A percentile compares a stretch with the other conserved stretches of the same genome.
Evolutionary conservation across 2,113 vertebrate genomes (phyloP).

Genomic region (Nesoenas mayeri): DNA sequence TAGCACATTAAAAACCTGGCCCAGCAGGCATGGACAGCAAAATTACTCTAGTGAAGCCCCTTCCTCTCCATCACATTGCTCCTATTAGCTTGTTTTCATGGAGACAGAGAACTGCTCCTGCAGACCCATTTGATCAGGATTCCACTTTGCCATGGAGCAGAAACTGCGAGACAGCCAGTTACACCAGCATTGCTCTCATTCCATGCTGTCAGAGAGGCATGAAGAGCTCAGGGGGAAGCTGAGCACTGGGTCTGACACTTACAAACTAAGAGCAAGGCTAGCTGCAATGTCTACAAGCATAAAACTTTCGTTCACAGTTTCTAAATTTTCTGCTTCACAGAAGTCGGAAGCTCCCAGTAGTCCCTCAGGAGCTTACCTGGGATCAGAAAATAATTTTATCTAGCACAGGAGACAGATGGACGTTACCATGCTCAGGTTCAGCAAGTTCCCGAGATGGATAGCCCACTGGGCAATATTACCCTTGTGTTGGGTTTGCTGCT

Average conservation of each 20-base stretch:
- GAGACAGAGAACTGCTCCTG: background rate
- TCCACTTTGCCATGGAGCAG: background rate
- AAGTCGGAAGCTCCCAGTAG: background rate
- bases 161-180: background rate
- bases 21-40: background rate
- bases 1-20: background rate
- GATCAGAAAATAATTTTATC: slow-evolving; percentile 13
- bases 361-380: background rate
- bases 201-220: background rate
- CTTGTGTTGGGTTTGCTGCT: background rate
- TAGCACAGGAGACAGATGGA: background rate
- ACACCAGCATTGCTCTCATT: background rate
- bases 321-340: slow-evolving; percentile 26
- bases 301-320: background rate
- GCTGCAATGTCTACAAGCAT: background rate
- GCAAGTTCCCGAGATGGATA: background rate
- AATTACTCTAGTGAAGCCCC: background rate
- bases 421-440: accelerated
- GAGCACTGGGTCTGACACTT: background rate
- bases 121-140: background rate
- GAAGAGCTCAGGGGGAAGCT: background rate
- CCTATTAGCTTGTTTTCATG: background rate
- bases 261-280: background rate
- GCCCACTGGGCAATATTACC: background rate
- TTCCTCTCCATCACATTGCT: background rate